These are phyloP conservation scores for Podabrus alpinus DNA, from an alignment of 2,888 invertebrate species.

Conservation along the genomic window DNA sequence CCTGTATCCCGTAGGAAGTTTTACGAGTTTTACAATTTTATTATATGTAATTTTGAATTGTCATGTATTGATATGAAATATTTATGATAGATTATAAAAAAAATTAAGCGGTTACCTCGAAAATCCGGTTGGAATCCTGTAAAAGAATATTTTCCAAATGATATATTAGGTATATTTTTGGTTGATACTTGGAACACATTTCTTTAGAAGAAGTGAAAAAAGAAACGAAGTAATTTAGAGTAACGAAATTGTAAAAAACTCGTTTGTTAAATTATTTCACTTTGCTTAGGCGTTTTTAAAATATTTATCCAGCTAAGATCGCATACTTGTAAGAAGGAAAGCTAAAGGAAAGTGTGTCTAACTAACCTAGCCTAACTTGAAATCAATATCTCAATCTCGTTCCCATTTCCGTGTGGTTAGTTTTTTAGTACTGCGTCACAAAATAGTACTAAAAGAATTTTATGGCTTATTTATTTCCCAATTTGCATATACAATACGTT, in stretches of 20 bases:
- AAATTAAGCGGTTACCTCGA: too few relatives aligned
- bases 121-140: too few relatives aligned
- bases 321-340: constrained; percentile 10
- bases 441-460: constrained; percentile 5
- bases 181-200: too few relatives aligned
- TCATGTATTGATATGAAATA: too few relatives aligned
- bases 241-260: not conserved
- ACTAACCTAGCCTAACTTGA: constrained; percentile 32
- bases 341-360: constrained; percentile 20
- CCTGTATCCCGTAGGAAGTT: too few relatives aligned
- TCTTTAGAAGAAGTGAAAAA: too few relatives aligned
- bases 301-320: not conserved
- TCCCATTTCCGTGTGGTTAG: constrained; percentile 10
- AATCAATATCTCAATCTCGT: constrained; percentile 26
- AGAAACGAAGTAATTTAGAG: not conserved
- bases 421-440: constrained; percentile 2
- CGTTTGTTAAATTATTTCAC: not conserved
- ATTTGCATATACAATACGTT: not conserved
- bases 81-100: too few relatives aligned
- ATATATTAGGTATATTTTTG: too few relatives aligned
- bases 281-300: not conserved
- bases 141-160: too few relatives aligned
- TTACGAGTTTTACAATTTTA: too few relatives aligned
- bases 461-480: not conserved
- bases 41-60: too few relatives aligned